Evolutionary conservation across 2,113 vertebrate species (phyloP).

Genomic region (Cyprinodon variegatus): DNA sequence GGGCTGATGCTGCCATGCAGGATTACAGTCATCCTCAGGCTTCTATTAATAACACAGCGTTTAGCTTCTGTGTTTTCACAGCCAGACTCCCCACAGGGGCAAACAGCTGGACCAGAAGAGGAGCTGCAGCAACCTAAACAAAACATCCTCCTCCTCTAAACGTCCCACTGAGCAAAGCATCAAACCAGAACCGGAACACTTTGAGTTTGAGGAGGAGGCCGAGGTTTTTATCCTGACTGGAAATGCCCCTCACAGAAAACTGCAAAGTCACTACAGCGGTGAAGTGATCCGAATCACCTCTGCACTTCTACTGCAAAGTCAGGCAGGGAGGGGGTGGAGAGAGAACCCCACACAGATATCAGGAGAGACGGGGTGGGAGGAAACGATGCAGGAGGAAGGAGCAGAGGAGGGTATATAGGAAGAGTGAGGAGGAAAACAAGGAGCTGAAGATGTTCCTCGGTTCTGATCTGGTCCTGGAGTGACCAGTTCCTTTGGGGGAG

Average conservation of each 20-base stretch:
- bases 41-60: constrained; percentile 59
- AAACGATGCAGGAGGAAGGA: not conserved
- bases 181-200: not conserved
- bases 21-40: constrained; percentile 56
- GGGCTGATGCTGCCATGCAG: constrained; percentile 24
- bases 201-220: not conserved
- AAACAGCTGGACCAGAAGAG: constrained; percentile 1
- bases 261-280: constrained; percentile 44
- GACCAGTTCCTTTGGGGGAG: no score
- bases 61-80: constrained; percentile 3
- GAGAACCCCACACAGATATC: not conserved
- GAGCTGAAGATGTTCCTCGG: no score
- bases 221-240: constrained; percentile 13
- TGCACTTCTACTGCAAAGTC: constrained; percentile 53
- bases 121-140: not conserved
- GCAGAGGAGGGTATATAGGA: not conserved
- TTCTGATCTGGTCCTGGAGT: no score
- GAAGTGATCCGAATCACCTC: constrained; percentile 49
- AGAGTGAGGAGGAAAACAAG: no score
- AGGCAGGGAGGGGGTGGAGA: not conserved
- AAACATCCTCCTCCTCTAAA: not conserved
- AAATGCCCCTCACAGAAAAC: constrained; percentile 7
- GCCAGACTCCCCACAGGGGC: not conserved
- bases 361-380: not conserved
- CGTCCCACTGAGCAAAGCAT: constrained; percentile 15